Evolutionary conservation across 2,888 invertebrate genomes (phyloP).

Genomic region (Erebia aethiops): DNA sequence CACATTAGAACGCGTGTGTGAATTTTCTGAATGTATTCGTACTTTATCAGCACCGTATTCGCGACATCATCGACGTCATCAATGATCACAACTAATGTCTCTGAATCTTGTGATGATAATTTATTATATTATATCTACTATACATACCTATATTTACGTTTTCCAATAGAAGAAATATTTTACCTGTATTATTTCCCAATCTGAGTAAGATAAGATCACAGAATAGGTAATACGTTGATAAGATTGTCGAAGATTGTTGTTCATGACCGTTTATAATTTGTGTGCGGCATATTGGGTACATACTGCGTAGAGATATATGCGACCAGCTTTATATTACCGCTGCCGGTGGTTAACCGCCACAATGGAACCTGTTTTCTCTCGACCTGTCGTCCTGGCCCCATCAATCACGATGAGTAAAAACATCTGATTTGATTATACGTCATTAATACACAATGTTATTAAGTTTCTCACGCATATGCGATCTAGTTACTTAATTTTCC

Average conservation of each 20-base stretch:
- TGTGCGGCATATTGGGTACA: background rate
- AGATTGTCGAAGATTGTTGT: background rate
- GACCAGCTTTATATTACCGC: slow-evolving; percentile 29
- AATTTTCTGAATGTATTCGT: background rate
- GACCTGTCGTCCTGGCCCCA: slow-evolving; percentile 56
- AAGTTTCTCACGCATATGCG: slow-evolving; percentile 36
- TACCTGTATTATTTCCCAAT: no score
- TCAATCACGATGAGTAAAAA: slow-evolving; percentile 69
- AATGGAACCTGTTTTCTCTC: slow-evolving; percentile 63
- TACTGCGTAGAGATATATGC: background rate
- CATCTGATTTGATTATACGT: slow-evolving; percentile 66
- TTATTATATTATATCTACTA: no score
- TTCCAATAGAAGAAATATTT: no score
- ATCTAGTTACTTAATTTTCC: slow-evolving; percentile 23
- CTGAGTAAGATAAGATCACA: no score
- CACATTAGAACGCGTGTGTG: background rate
- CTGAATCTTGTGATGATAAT: no score
- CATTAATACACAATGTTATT: slow-evolving; percentile 49
- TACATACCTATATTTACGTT: no score
- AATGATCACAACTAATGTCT: no score
- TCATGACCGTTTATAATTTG: background rate
- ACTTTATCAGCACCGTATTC: background rate
- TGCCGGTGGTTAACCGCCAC: slow-evolving; percentile 44
- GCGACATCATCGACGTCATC: background rate
- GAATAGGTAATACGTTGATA: no score